phyloP scores from a whole-genome alignment of 1,140 invertebrate genomes.

The Monochamus saltuarius region DNA sequence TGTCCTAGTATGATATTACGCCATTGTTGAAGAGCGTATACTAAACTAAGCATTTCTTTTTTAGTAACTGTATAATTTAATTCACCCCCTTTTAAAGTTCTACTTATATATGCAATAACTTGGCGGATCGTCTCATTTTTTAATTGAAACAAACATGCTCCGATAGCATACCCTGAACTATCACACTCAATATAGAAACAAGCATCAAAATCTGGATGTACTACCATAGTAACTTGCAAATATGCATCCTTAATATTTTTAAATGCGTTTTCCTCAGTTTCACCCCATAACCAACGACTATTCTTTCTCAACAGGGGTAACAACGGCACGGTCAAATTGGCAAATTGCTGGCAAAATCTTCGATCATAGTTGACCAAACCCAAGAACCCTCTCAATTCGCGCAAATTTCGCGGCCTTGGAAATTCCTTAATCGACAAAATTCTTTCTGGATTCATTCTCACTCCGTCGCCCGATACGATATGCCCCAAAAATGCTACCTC shows the following conservation, averaged over 20 bases:
- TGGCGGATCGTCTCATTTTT: background rate
- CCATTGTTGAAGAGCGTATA: background rate
- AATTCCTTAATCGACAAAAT: background rate
- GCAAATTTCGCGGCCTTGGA: background rate
- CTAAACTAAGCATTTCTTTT: background rate
- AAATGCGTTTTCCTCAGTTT: background rate
- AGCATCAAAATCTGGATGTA: background rate
- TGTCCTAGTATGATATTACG: background rate
- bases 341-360: background rate
- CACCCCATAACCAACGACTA: background rate
- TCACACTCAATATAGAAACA: background rate
- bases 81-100: background rate
- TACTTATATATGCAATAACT: background rate
- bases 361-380: background rate
- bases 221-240: background rate
- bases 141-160: background rate
- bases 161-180: background rate
- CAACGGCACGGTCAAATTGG: background rate
- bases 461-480: background rate
- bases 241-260: background rate
- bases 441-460: background rate
- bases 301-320: background rate
- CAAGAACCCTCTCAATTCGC: background rate
- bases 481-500: constrained; percentile 1
- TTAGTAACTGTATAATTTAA: background rate